A percentile compares a stretch with the other conserved stretches of the same genome.
Evolutionary conservation across 2,797 vertebrate species (phyloP).

Genomic region (Ispidina lecontei): DNA sequence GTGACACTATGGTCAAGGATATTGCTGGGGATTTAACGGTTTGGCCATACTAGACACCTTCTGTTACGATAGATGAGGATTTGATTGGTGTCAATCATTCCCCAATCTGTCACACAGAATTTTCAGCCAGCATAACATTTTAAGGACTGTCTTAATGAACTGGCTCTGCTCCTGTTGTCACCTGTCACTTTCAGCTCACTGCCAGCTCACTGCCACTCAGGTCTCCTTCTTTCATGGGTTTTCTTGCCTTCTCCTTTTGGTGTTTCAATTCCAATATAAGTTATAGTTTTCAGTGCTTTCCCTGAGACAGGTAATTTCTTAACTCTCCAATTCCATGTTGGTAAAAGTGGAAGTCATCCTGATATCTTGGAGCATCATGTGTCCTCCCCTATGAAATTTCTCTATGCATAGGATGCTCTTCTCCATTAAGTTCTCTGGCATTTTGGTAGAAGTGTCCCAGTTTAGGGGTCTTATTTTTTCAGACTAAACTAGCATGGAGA

Average conservation of each 20-base stretch:
- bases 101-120: constrained; percentile 56
- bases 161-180: constrained; percentile 39
- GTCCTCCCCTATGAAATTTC: neutral
- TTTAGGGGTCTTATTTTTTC: neutral
- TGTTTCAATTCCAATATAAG: neutral
- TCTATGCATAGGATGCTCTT: neutral
- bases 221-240: neutral
- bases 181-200: constrained; percentile 15
- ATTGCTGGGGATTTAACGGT: constrained; percentile 13
- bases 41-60: constrained; percentile 5
- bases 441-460: neutral
- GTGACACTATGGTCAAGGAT: neutral
- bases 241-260: neutral
- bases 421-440: neutral
- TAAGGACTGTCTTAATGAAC: constrained; percentile 72
- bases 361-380: neutral
- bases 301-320: neutral
- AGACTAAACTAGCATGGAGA: neutral
- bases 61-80: constrained; percentile 31
- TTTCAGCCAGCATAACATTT: constrained; percentile 63
- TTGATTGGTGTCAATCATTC: constrained; percentile 77
- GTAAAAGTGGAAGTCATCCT: neutral
- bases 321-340: neutral
- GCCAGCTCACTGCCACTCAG: neutral
- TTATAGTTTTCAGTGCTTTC: neutral